These are phyloP conservation scores for Brienomyrus brachyistius DNA, from an alignment of 2,113 vertebrate species.

Conservation along the genomic window DNA sequence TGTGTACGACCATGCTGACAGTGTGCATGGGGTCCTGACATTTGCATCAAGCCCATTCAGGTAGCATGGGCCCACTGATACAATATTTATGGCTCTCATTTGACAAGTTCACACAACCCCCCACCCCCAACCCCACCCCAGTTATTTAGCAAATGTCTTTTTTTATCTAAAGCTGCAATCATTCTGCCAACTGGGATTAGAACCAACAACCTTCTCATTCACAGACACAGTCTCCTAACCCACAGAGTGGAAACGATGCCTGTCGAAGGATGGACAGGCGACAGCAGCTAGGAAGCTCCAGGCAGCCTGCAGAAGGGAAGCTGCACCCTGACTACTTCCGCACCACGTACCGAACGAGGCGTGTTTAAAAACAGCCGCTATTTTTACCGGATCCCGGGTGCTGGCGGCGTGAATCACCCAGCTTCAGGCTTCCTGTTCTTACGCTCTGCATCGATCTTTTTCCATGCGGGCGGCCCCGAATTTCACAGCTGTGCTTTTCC, in stretches of 20 bases:
- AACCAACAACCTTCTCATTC: not conserved
- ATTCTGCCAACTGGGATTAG: not conserved
- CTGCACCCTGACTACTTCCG: not conserved
- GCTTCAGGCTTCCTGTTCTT: slow-evolving; percentile 3
- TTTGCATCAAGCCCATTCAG: not conserved
- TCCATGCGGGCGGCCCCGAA: slow-evolving; percentile 23
- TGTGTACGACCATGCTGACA: not conserved
- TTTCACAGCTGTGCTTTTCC: slow-evolving; percentile 24
- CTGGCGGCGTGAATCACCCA: slow-evolving; percentile 50
- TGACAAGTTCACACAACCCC: not conserved
- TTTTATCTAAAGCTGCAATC: not conserved
- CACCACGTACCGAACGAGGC: not conserved
- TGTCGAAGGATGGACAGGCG: not conserved
- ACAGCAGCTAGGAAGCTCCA: not conserved
- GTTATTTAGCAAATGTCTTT: not conserved
- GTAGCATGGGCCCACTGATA: not conserved
- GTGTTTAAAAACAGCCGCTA: slow-evolving; percentile 36
- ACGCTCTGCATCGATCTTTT: slow-evolving; percentile 10
- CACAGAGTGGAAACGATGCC: not conserved
- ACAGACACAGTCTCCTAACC: not conserved
- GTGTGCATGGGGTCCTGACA: not conserved
- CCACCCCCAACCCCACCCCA: not conserved
- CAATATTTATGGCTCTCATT: too few species aligned
- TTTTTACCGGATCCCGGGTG: slow-evolving; percentile 55
- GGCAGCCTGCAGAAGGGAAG: not conserved